Percentiles rank a stretch among this genome's conserved stretches.
These are phyloP conservation scores for Latrodectus elegans DNA, from an alignment of 2,888 invertebrate genomes.

Conservation along the genomic window DNA sequence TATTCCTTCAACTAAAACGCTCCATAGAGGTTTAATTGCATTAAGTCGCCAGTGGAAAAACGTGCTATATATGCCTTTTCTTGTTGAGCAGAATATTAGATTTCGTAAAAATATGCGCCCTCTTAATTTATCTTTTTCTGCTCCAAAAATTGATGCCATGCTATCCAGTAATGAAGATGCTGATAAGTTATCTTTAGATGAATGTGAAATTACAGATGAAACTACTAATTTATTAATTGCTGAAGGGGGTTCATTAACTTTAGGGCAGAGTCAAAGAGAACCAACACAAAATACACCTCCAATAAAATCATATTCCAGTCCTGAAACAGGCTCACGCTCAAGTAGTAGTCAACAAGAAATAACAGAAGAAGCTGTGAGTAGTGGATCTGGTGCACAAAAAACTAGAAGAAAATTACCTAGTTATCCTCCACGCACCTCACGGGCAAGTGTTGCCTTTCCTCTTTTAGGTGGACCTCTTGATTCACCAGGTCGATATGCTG, in stretches of 20 bases:
- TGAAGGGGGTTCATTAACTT: slow-evolving; percentile 74
- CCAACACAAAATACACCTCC: slow-evolving; percentile 46
- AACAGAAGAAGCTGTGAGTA: slow-evolving; percentile 69
- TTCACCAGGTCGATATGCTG: slow-evolving; percentile 70
- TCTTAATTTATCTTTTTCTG: slow-evolving; percentile 90
- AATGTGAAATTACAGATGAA: slow-evolving; percentile 83
- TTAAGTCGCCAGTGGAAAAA: slow-evolving; percentile 98
- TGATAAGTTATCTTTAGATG: slow-evolving; percentile 76
- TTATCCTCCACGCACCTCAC: slow-evolving; percentile 81
- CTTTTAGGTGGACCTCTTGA: slow-evolving; percentile 77
- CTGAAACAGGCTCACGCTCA: slow-evolving; percentile 61
- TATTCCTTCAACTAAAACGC: slow-evolving; percentile 89
- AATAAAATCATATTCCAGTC: slow-evolving; percentile 65
- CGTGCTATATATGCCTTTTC: slow-evolving; percentile 91
- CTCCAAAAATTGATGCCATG: slow-evolving; percentile 75
- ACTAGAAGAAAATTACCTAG: slow-evolving; percentile 74
- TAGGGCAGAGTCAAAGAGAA: slow-evolving; percentile 52
- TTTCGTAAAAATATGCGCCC: slow-evolving; percentile 78
- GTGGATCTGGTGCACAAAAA: slow-evolving; percentile 63
- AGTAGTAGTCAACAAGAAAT: slow-evolving; percentile 69
- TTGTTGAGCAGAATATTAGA: slow-evolving; percentile 89
- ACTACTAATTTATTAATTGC: slow-evolving; percentile 82
- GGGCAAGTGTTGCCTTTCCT: slow-evolving; percentile 86
- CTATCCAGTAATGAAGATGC: slow-evolving; percentile 71
- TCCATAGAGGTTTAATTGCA: slow-evolving; percentile 94